Evolutionary conservation across 2,888 invertebrate species (phyloP), one percentile per base, ranked within the genome.

Genomic region (Caenorhabditis sinica): DNA sequence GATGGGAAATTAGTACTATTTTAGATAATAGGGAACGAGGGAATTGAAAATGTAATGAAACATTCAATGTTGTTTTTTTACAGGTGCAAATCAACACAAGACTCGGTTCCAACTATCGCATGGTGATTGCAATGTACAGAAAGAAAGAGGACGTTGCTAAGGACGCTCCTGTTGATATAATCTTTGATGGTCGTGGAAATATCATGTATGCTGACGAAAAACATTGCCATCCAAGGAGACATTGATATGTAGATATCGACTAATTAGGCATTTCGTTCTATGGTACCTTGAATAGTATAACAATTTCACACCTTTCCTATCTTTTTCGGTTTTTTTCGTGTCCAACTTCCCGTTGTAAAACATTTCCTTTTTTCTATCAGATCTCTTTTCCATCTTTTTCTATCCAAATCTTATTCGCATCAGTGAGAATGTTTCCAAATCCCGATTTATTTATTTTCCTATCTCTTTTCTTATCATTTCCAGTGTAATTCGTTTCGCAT

Each of bases 121-220:
- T 80, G 15, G 80, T 80, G 20, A 65, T 80, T 8, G 80, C 80
- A 5, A 66, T 80, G 80, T 80, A 65, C 58, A 40, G 80, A 15
- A 80, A 73, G 28, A 25, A 43, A 33, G 43, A 66, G 0, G 72
- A 56, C 4, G 72, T 72, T 23, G 80, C 72, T 23, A 72, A 66
- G n/a, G 80, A 80, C 13, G 45, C 33, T 6, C 65, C 30, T n/a
- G 72, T 58, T 4, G 80, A 80, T 30, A 36, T 72, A 4, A 80
- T 80, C 20, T 80, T 72, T 30, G 66, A 80, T 58, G 80, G 80
- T 8, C 72, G 72, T 13, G 80, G 80, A 8, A 72, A 80, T 33
- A 33, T 80, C 11, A 13, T 43, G n/a, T 80, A 25, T 40, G 53
- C 66, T 4, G 43, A 66, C 13, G 56, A 56, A 15, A 72, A 76